Base-by-base conservation (phyloP, 2,888 invertebrate genomes). In the Sarcophaga subvicina region DNA sequence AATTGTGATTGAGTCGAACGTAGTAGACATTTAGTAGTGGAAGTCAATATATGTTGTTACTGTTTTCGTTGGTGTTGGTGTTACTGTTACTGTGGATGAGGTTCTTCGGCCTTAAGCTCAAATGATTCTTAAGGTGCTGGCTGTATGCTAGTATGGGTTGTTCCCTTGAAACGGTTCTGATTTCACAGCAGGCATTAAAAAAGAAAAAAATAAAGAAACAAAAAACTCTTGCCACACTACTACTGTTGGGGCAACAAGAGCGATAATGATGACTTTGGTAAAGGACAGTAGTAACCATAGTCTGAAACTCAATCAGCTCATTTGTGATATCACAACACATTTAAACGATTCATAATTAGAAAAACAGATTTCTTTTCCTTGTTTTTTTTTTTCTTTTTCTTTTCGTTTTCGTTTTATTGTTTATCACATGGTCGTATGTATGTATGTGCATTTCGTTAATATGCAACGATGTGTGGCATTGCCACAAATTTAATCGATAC, bases 181-280 rank as follows among this genome's bases (percentile, higher is more conserved):
- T 89, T 89, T 89, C 89, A 89, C 89, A 89, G 88, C 89, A 85
- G 88, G 89, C 84, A 80, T 83, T 83, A 77, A 37, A 10, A 37
- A 54, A 54, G 5, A 4, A 14, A 54, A 14, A 25, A 62, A 45
- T 59, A 49, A 27, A 54, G 54, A 64, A 66, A 27, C 3, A 17
- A 14, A 17, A 60, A 75, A 37, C 71, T 37, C 12, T 63, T 49
- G 66, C 59, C 60, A 54, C 45, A 45, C 64, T 25, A 67, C 84
- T 80, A 80, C 80, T 82, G 79, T 82, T 85, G 72, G 75, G 67
- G 4, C 47, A 79, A 45, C 62, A 67, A 67, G 54, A 27, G n/a
- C 25, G 63, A 14, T 27, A 47, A n/a, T 62, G 5, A 78, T 37
- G 49, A 12, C 37, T 62, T 62, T 62, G 6, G 45, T 54, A 72